A percentile compares a stretch with the other conserved stretches of the same genome.
These are phyloP conservation scores for Hassar affinis DNA, from an alignment of 2,113 vertebrate genomes.

Conservation along the genomic window DNA sequence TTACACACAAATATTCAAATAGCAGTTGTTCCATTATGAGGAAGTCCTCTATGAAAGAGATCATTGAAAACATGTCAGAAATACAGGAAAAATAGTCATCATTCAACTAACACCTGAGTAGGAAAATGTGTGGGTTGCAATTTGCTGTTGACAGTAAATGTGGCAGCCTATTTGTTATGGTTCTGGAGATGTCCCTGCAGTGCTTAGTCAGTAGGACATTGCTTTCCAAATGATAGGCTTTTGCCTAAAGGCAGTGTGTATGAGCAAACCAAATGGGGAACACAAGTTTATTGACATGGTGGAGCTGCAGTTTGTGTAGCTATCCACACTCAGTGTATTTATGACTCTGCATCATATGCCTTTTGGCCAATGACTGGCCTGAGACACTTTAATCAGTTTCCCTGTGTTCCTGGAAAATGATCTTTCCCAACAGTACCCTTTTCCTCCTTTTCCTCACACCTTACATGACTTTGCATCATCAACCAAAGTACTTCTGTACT, in stretches of 20 bases:
- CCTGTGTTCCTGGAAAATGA: conserved; percentile 13
- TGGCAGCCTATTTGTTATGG: neutral
- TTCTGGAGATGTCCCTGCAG: neutral
- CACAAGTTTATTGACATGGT: neutral
- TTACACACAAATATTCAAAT: neutral
- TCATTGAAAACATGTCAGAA: neutral
- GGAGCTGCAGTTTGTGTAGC: neutral
- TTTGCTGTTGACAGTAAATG: neutral
- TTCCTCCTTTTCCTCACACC: neutral
- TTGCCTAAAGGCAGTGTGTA: neutral
- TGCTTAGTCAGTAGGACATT: conserved; percentile 6
- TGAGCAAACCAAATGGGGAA: neutral
- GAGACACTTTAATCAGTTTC: neutral
- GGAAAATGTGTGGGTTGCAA: conserved; percentile 8
- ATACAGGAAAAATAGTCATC: neutral
- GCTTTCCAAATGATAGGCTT: neutral
- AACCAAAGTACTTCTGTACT: conserved; percentile 18
- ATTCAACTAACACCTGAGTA: neutral
- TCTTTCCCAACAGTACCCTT: neutral
- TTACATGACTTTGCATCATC: conserved; percentile 39
- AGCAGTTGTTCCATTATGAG: neutral
- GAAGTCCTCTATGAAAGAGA: neutral
- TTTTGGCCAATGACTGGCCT: conserved; percentile 1
- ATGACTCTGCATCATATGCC: conserved; percentile 7
- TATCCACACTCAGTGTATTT: neutral